Conservation (phyloP, 1,140 invertebrate genomes). For the Caenorhabditis tropicalis region DNA sequence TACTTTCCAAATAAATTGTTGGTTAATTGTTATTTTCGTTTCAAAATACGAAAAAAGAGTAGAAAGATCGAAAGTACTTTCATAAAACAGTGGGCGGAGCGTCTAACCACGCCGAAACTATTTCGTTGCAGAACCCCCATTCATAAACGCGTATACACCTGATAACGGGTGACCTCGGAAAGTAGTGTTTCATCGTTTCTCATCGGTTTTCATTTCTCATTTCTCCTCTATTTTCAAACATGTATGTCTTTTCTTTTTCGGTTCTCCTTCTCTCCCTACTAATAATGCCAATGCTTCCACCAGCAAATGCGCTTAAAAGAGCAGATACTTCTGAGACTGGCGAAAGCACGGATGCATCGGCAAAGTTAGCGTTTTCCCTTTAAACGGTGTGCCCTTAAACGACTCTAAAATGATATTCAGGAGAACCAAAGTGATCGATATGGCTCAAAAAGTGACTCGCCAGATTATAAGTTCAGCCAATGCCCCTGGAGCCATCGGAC, state of each 20-base stretch:
- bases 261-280: slow-evolving; percentile 43
- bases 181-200: background rate
- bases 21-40: slow-evolving; percentile 35
- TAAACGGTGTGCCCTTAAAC: background rate
- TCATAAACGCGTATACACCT: background rate
- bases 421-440: slow-evolving; percentile 44
- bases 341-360: background rate
- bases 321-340: background rate
- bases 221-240: background rate
- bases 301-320: slow-evolving; percentile 19
- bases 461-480: slow-evolving; percentile 73
- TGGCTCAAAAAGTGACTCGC: slow-evolving; percentile 72
- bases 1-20: slow-evolving; percentile 57
- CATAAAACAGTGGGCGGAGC: background rate
- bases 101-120: background rate
- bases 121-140: slow-evolving; percentile 46
- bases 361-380: background rate
- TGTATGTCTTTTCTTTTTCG: slow-evolving; percentile 49
- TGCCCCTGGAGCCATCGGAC: slow-evolving; percentile 78
- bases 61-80: background rate
- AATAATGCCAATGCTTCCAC: slow-evolving; percentile 66
- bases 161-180: slow-evolving; percentile 28
- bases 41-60: background rate
- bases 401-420: background rate
- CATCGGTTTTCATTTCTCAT: slow-evolving; percentile 29